Percentiles rank a stretch among this genome's conserved stretches.
These are phyloP conservation scores for Patella ulyssiponensis DNA, from an alignment of 2,888 invertebrate species.

Conservation along the genomic window DNA sequence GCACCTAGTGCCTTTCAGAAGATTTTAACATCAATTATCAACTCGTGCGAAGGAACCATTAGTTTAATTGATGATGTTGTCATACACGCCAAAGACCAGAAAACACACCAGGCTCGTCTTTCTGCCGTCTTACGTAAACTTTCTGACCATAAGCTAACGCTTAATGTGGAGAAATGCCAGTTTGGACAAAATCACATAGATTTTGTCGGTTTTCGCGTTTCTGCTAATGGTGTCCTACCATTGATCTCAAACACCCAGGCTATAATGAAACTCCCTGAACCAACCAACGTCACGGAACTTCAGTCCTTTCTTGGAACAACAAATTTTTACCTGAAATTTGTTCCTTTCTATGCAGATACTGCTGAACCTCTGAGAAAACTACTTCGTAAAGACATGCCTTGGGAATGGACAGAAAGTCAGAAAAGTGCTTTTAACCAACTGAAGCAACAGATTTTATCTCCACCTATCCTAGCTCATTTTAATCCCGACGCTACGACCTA, in stretches of 20 bases:
- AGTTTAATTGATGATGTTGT: neutral
- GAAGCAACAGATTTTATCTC: neutral
- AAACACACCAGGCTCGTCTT: neutral
- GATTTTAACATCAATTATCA: neutral
- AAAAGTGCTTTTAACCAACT: neutral
- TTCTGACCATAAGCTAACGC: neutral
- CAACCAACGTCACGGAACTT: neutral
- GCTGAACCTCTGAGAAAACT: no score
- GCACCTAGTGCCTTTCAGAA: neutral
- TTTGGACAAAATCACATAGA: neutral
- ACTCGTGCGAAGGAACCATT: neutral
- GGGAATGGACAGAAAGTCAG: no score
- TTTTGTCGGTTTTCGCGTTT: neutral
- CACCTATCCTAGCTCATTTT: constrained; percentile 9
- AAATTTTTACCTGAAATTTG: no score
- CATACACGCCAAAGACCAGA: neutral
- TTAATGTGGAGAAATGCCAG: neutral
- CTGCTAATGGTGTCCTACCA: neutral
- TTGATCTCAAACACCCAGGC: neutral
- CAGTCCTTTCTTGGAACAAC: no score
- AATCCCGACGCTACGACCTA: neutral
- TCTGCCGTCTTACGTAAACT: neutral
- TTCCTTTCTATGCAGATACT: no score
- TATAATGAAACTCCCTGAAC: neutral
- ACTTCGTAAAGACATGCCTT: neutral